Percentiles rank a stretch among this genome's conserved stretches.
phyloP scores from a whole-genome alignment of 2,888 invertebrate species.

The Meta bourneti region DNA sequence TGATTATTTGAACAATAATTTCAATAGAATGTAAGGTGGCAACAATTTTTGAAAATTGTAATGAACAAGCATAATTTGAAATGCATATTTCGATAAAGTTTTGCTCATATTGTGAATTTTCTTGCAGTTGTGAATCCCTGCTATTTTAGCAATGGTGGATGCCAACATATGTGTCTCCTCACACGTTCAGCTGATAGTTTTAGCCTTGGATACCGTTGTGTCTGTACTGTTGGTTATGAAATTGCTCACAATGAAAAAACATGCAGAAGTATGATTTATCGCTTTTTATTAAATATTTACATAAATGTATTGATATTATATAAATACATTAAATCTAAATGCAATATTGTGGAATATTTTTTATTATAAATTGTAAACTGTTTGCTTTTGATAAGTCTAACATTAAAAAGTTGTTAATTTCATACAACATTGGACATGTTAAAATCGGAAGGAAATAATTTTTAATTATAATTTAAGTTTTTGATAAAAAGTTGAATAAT shows the following conservation, averaged over 20 bases:
- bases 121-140: constrained; percentile 87
- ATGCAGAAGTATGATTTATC: constrained; percentile 85
- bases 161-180: constrained; percentile 96
- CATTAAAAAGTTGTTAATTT: too few species aligned
- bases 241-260: constrained; percentile 88
- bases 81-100: not conserved
- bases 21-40: too few species aligned
- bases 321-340: not conserved
- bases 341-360: not conserved
- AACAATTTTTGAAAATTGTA: too few species aligned
- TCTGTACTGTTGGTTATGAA: constrained; percentile 93
- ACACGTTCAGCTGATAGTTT: constrained; percentile 83
- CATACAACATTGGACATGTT: too few species aligned
- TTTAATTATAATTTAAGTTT: too few species aligned
- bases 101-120: not conserved
- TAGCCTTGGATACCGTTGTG: constrained; percentile 92
- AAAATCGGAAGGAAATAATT: too few species aligned
- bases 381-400: too few species aligned
- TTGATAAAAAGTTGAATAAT: too few species aligned
- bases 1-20: too few species aligned
- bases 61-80: too few species aligned
- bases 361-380: too few species aligned
- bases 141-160: constrained; percentile 91
- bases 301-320: not conserved
- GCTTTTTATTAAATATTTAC: constrained; percentile 9